Conservation (phyloP, 2,797 vertebrate species). For the Yasuhikotakia modesta region DNA sequence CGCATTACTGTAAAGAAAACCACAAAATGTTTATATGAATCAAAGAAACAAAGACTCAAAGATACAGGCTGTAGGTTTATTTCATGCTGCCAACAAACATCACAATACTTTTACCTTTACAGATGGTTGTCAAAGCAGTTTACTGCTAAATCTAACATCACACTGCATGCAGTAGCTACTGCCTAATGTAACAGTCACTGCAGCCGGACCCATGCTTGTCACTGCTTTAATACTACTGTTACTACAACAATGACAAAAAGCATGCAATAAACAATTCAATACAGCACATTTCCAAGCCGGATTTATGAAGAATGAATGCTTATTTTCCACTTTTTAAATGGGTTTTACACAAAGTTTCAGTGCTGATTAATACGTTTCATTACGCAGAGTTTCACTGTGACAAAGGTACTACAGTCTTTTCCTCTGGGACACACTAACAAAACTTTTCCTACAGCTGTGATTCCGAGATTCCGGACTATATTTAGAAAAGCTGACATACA, state of each 20-base stretch:
- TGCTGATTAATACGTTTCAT: neutral
- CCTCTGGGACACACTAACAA: neutral
- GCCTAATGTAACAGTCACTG: conserved; percentile 21
- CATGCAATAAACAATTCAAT: conserved; percentile 42
- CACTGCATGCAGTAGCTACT: conserved; percentile 45
- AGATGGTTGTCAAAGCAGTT: conserved; percentile 28
- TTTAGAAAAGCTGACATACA: neutral
- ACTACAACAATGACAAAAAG: conserved; percentile 16
- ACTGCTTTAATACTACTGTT: conserved; percentile 32
- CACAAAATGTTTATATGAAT: conserved; percentile 8
- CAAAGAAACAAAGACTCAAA: conserved; percentile 5
- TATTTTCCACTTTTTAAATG: neutral
- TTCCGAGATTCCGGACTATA: conserved; percentile 9
- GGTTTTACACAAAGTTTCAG: neutral
- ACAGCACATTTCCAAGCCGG: conserved; percentile 20
- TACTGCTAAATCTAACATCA: conserved; percentile 16
- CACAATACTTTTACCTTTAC: conserved; percentile 12
- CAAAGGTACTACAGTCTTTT: conserved; percentile 27
- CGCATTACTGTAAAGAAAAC: conserved; percentile 6
- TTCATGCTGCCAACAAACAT: conserved; percentile 35
- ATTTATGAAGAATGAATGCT: neutral
- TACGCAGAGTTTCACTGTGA: conserved; percentile 11
- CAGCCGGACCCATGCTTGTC: conserved; percentile 48
- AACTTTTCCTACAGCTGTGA: conserved; percentile 1
- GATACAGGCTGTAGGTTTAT: conserved; percentile 42